A percentile compares a stretch with the other conserved stretches of the same genome.
Conservation (phyloP, 2,797 vertebrate genomes). For the Euphonia xanthogaster region DNA sequence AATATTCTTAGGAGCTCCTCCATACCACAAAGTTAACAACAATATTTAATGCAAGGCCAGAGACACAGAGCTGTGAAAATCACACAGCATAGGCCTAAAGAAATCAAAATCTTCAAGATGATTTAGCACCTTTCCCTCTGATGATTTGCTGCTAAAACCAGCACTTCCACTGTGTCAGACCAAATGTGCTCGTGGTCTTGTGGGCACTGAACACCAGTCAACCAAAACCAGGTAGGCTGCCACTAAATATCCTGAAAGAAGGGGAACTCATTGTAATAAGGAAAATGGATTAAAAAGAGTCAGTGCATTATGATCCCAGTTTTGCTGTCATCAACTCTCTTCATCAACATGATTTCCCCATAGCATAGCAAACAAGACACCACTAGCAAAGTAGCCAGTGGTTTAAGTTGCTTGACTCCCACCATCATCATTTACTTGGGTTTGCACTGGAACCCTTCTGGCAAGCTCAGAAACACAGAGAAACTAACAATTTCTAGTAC, state of each 20-base stretch:
- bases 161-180: neutral
- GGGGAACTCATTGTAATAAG: neutral
- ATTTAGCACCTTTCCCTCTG: neutral
- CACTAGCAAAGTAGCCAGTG: neutral
- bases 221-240: neutral
- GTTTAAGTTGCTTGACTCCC: neutral
- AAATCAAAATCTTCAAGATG: neutral
- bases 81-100: neutral
- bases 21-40: neutral
- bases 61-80: neutral
- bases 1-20: neutral
- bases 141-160: neutral
- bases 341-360: neutral
- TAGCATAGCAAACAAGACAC: rapidly evolving
- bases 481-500: neutral
- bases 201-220: neutral
- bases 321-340: neutral
- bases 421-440: rapidly evolving
- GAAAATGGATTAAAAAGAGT: rapidly evolving
- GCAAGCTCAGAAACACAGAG: neutral
- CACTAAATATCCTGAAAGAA: neutral
- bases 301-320: neutral
- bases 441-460: neutral
- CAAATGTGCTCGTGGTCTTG: rapidly evolving
- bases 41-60: neutral